Evolutionary conservation across 2,797 vertebrate genomes (phyloP).

Genomic region (Carapus acus): DNA sequence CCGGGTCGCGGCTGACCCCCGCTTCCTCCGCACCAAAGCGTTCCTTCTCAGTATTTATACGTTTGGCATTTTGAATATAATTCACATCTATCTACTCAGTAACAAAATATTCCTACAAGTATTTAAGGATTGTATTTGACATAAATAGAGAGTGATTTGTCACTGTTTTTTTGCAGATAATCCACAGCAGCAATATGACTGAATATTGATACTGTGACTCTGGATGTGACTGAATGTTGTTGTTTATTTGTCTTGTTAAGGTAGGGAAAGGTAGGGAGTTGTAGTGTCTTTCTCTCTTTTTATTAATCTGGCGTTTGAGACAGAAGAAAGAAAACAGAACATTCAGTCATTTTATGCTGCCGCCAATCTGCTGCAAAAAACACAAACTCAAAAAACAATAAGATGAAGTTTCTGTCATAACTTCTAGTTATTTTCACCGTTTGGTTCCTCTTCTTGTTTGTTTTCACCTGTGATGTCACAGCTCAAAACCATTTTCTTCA

Average conservation of each 20-base stretch:
- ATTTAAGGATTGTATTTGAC: background rate
- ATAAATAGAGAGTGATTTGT: background rate
- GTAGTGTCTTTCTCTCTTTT: too few relatives aligned
- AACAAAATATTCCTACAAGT: background rate
- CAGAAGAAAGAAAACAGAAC: too few relatives aligned
- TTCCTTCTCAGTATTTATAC: background rate
- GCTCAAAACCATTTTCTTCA: constrained; percentile 10
- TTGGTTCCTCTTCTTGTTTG: background rate
- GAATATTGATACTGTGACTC: background rate
- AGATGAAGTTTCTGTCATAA: too few relatives aligned
- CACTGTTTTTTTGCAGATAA: background rate
- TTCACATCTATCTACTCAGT: background rate
- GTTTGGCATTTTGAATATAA: background rate
- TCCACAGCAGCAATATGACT: background rate
- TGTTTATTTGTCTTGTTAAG: too few relatives aligned
- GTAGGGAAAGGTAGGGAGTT: too few relatives aligned
- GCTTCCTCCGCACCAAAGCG: background rate
- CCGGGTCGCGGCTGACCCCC: background rate
- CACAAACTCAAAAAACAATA: too few relatives aligned
- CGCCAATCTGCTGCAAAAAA: background rate
- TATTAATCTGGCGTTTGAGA: too few relatives aligned
- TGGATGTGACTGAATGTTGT: too few relatives aligned
- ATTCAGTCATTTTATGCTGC: background rate
- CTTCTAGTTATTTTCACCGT: background rate
- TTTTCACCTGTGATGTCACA: background rate